Percentiles rank a stretch among this genome's conserved stretches.
Evolutionary conservation across 2,113 vertebrate species (phyloP).

Genomic region (Alces alces): DNA sequence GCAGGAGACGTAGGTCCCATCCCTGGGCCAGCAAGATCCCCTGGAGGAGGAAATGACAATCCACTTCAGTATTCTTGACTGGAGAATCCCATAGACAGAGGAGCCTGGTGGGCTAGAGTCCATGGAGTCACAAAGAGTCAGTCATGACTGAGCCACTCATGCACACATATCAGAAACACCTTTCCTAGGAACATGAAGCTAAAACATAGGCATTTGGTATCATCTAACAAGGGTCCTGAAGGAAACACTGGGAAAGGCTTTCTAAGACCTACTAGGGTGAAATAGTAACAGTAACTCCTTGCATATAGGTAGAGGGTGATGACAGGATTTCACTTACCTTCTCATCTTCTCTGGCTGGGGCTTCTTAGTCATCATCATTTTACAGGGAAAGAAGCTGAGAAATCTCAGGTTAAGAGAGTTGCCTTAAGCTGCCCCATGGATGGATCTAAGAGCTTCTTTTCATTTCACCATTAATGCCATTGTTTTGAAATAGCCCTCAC

Average conservation of each 20-base stretch:
- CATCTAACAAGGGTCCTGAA: neutral
- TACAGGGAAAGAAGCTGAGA: neutral
- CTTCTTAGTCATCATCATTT: neutral
- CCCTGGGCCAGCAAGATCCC: neutral
- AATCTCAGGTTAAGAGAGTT: neutral
- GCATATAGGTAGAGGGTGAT: neutral
- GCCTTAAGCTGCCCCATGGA: neutral
- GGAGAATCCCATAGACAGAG: neutral
- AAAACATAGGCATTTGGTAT: neutral
- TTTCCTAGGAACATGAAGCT: neutral
- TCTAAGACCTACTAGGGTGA: neutral
- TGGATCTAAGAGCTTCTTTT: neutral
- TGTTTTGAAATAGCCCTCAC: neutral
- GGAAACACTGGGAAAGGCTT: neutral
- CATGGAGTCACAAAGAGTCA: neutral
- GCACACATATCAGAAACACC: neutral
- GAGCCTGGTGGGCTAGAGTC: neutral
- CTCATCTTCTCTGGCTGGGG: neutral
- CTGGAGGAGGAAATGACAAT: neutral
- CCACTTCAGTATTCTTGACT: neutral
- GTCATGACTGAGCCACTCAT: neutral
- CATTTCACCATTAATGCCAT: neutral
- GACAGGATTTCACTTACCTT: neutral
- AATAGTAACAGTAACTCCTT: neutral
- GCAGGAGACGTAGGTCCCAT: rapidly evolving